phyloP scores from a whole-genome alignment of 23 tunicate genomes.

The Pegea sp. region DNA sequence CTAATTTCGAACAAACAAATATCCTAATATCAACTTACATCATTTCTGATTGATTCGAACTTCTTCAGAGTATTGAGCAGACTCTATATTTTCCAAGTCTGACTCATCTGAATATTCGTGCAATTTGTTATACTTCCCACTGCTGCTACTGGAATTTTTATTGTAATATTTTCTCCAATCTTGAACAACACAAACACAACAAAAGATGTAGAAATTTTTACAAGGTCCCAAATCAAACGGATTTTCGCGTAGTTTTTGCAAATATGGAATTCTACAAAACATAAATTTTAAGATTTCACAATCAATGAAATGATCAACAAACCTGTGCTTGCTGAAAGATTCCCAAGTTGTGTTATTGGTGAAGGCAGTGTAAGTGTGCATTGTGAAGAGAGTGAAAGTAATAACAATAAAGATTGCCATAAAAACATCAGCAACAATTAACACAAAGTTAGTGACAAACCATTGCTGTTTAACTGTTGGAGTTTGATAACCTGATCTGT shows the following conservation, averaged over 20 bases:
- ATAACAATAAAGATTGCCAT: conserved; percentile 34
- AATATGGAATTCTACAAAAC: conserved; percentile 50
- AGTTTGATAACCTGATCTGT: not conserved
- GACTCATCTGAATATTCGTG: too few species aligned
- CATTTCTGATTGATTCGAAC: too few species aligned
- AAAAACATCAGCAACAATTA: conserved; percentile 38
- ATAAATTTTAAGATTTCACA: not conserved
- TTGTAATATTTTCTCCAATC: conserved; percentile 23
- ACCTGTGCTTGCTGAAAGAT: conserved; percentile 79
- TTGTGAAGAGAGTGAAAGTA: conserved; percentile 22
- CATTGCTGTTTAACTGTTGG: too few species aligned
- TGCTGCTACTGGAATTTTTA: too few species aligned
- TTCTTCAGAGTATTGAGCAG: too few species aligned
- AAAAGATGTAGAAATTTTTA: conserved; percentile 41
- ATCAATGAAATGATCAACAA: not conserved
- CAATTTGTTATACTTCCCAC: too few species aligned
- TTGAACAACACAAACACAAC: conserved; percentile 47
- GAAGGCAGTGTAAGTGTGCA: conserved; percentile 49
- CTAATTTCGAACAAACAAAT: too few species aligned
- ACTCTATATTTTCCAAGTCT: too few species aligned
- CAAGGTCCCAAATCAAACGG: conserved; percentile 67
- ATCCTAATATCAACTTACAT: too few species aligned
- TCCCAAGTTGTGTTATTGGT: conserved; percentile 89
- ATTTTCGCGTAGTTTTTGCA: conserved; percentile 27
- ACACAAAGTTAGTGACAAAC: conserved; percentile 22